Conservation (phyloP, 2,797 vertebrate genomes). For the Enteromius trimaculatus region DNA sequence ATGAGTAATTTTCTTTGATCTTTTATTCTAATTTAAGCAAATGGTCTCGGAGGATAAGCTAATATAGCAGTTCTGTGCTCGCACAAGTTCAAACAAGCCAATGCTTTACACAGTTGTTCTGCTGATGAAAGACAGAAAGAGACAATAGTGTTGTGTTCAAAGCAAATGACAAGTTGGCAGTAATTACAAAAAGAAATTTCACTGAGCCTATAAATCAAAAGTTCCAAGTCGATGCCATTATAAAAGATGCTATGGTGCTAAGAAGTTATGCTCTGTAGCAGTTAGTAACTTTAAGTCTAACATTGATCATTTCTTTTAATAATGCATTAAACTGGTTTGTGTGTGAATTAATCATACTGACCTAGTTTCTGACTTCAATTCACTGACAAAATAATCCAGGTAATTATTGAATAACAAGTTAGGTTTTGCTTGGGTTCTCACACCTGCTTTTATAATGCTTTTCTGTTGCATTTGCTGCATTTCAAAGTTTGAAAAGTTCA, state of each 20-base stretch:
- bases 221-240: slow-evolving; percentile 17
- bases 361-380: neutral
- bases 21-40: slow-evolving; percentile 22
- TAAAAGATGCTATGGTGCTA: slow-evolving; percentile 15
- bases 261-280: neutral
- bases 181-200: slow-evolving; percentile 65
- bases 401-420: neutral
- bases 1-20: slow-evolving; percentile 27
- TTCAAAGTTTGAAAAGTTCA: neutral
- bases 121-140: slow-evolving; percentile 22
- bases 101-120: slow-evolving; percentile 33
- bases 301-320: neutral
- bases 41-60: slow-evolving; percentile 5
- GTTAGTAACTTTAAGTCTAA: neutral
- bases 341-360: neutral
- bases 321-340: neutral
- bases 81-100: slow-evolving; percentile 37
- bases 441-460: neutral
- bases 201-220: slow-evolving; percentile 45
- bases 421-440: neutral
- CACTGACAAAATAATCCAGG: neutral
- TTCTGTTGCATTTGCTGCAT: neutral
- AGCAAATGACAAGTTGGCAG: slow-evolving; percentile 70
- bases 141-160: slow-evolving; percentile 52
- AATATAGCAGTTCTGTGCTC: neutral